Conservation (phyloP, 2,113 vertebrate genomes). For the Prionailurus viverrinus region DNA sequence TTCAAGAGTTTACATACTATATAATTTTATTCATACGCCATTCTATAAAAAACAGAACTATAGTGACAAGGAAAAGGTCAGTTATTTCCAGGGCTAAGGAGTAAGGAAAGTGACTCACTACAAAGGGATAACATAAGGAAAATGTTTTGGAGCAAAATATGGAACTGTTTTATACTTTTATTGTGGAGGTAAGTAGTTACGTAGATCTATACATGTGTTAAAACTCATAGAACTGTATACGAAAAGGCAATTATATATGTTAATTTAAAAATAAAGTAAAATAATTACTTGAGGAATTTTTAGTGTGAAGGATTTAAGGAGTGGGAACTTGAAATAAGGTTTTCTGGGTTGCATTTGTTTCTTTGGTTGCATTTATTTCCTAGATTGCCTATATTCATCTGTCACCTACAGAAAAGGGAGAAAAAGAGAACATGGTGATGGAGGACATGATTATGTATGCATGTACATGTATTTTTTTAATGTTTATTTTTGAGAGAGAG, state of each 20-base stretch:
- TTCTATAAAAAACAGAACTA: neutral
- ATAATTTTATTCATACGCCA: neutral
- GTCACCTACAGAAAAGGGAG: neutral
- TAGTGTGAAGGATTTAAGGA: neutral
- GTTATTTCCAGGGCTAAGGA: neutral
- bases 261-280: slow-evolving; percentile 4
- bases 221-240: neutral
- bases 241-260: neutral
- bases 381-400: neutral
- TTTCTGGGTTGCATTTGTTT: slow-evolving; percentile 35
- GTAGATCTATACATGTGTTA: neutral
- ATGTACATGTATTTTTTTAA: neutral
- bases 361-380: neutral
- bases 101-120: neutral
- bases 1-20: neutral
- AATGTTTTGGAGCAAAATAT: neutral
- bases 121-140: neutral
- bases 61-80: neutral
- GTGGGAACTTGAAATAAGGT: neutral
- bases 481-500: too few species aligned
- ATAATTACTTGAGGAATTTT: neutral
- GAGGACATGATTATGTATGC: neutral
- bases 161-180: neutral
- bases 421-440: neutral
- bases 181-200: neutral